Base-by-base conservation (phyloP, 1,140 invertebrate species). In the Drosophila suzukii region DNA sequence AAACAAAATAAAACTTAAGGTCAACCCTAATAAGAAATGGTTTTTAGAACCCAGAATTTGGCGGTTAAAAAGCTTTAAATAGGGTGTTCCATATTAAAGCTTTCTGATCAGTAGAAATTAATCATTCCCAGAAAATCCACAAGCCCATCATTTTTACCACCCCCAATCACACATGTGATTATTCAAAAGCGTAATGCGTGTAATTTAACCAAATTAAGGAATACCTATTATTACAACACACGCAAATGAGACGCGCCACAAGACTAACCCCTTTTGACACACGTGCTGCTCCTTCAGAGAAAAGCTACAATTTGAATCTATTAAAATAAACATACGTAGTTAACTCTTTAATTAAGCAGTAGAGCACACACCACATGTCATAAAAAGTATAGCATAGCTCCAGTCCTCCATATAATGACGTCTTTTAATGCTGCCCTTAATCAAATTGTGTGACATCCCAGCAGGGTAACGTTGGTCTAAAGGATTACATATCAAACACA, bases 331-430 rank as follows among this genome's bases (percentile, higher is more conserved):
- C 67, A 67, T 44, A 56, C 50, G 74, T 24, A 41, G 34, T 39
- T 12, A 70, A 49, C 58, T 68, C 78, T 78, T 76, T 86, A 86
- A 88, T 86, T 86, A 82, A 78, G 34, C 17, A 34, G 56, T 20
- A 53, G 32, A 68, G 44, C 46, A 61, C 62, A 60, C 17, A 50
- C n/a, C 58, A 39, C 56, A 38, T 50, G 53, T 5, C 56, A 47
- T 27, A 30, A 44, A 61, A 41, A 8, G 20, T 1, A 6, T 7
- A 20, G 0, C 5, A 34, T 10, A 47, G 20, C 3, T 47, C 47
- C 30, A 39, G 24, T 38, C 27, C 15, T 5, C 38, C 50, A 20
- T 20, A 2, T 44, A 67, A 63, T 57, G 15, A 32, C 43, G 4
- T 32, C 17, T 81, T 71, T 70, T 60, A 71, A 63, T 63, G 57